Percentiles rank a stretch among this genome's conserved stretches.
These are phyloP conservation scores for Anguilla pacifica DNA, from an alignment of 2,797 vertebrate genomes.

Conservation along the genomic window DNA sequence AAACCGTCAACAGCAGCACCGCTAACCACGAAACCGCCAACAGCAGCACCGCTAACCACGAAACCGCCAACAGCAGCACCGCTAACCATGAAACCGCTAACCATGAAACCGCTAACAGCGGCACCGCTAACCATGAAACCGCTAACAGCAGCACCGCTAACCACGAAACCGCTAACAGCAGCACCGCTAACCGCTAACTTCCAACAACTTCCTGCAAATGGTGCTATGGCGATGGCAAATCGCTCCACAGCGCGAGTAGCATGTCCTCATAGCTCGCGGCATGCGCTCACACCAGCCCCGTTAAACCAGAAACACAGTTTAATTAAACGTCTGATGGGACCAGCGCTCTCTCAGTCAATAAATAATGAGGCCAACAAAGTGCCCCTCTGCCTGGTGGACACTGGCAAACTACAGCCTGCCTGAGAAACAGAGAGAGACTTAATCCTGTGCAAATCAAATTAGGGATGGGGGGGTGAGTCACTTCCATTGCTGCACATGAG, in stretches of 20 bases:
- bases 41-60: too few species aligned
- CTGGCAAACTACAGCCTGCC: slow-evolving; percentile 3
- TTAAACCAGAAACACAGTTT: neutral
- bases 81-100: neutral
- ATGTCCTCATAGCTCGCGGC: neutral
- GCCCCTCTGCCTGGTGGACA: neutral
- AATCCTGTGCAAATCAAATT: neutral
- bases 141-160: too few species aligned
- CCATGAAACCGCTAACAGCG: neutral
- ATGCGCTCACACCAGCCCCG: neutral
- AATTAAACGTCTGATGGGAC: neutral
- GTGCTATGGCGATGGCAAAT: neutral
- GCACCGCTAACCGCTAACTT: neutral
- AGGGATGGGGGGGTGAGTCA: neutral
- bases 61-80: neutral
- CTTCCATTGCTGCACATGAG: neutral
- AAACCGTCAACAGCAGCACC: too few species aligned
- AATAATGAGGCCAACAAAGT: neutral
- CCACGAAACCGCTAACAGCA: neutral
- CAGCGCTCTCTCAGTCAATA: neutral
- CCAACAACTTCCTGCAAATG: neutral
- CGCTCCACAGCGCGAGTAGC: neutral
- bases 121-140: too few species aligned
- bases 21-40: too few species aligned
- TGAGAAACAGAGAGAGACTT: neutral